Percentiles rank a stretch among this genome's conserved stretches.
These are phyloP conservation scores for Ceratotherium simum DNA, from an alignment of 2,113 vertebrate species.

Conservation along the genomic window DNA sequence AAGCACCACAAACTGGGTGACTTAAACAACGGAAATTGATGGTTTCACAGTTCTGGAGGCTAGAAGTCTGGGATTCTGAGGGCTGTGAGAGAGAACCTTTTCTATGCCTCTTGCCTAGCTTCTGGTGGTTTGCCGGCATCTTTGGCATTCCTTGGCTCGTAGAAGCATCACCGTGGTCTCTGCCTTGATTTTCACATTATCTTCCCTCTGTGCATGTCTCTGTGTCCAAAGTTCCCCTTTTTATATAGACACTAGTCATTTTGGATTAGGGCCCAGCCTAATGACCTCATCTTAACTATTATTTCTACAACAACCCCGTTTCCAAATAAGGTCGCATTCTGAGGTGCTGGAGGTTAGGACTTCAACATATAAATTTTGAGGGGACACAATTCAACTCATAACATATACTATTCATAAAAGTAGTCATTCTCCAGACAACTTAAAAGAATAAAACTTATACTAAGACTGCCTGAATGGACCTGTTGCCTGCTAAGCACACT, in stretches of 20 bases:
- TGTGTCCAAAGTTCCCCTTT: neutral
- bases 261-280: neutral
- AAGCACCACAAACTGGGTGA: no score
- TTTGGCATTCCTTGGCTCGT: neutral
- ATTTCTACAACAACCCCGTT: neutral
- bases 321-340: slow-evolving; percentile 17
- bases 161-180: neutral
- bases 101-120: rapidly evolving
- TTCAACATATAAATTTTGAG: neutral
- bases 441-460: neutral
- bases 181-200: neutral
- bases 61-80: neutral
- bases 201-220: neutral
- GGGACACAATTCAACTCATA: neutral
- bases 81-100: neutral
- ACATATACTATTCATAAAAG: neutral
- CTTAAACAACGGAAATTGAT: neutral
- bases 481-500: neutral
- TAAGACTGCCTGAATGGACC: neutral
- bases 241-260: neutral
- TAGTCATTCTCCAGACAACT: neutral
- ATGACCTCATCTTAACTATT: neutral
- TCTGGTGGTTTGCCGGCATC: neutral
- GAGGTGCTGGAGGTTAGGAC: neutral
- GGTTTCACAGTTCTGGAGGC: neutral